Conservation (phyloP, 2,888 invertebrate species). For the Cabera pusaria region DNA sequence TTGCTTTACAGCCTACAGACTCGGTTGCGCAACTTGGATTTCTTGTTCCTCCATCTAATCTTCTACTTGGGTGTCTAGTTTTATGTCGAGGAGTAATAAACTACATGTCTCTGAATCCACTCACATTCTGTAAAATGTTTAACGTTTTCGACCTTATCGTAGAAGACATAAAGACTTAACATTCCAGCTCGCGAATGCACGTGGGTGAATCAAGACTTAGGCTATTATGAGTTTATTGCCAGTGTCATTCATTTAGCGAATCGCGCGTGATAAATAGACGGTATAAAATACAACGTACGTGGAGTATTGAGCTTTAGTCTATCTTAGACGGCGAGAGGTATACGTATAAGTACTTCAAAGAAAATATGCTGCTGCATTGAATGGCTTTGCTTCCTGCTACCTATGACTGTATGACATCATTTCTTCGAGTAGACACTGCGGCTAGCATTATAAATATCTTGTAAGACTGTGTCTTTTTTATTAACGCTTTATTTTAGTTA, state of each 20-base stretch:
- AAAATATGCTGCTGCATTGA: no score
- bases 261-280: conserved; percentile 56
- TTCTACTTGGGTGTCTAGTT: conserved; percentile 80
- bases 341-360: no score
- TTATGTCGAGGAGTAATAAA: conserved; percentile 73
- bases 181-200: conserved; percentile 41
- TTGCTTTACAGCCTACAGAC: conserved; percentile 50
- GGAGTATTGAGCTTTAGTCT: no score
- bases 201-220: conserved; percentile 64
- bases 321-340: no score
- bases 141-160: conserved; percentile 44
- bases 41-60: conserved; percentile 66
- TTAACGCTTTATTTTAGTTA: no score
- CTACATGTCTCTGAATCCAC: conserved; percentile 49
- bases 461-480: no score
- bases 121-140: conserved; percentile 23
- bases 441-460: no score
- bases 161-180: conserved; percentile 25
- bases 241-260: conserved; percentile 75
- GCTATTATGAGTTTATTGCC: conserved; percentile 66
- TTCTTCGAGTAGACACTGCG: no score
- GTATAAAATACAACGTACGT: conserved; percentile 47
- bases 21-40: conserved; percentile 67
- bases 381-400: no score
- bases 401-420: no score